Conservation (phyloP, 2,113 vertebrate species). For the Paratilapia polleni region DNA sequence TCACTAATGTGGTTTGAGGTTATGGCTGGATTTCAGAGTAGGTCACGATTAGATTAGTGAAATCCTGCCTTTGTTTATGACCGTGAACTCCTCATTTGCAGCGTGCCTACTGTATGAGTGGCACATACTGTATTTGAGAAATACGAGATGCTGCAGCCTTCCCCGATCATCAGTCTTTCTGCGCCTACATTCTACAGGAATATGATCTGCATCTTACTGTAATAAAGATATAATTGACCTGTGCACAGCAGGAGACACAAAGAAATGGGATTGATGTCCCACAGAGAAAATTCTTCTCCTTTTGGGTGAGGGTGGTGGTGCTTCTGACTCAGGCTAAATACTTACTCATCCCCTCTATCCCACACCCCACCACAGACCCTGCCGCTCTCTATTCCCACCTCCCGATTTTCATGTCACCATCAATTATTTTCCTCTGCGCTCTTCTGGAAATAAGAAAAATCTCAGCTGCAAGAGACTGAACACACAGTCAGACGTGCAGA, state of each 20-base stretch:
- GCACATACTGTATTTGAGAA: constrained; percentile 22
- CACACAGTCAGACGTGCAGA: constrained; percentile 32
- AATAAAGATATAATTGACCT: constrained; percentile 80
- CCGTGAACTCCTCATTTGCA: constrained; percentile 55
- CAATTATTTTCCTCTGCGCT: constrained; percentile 67
- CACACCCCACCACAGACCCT: constrained; percentile 18
- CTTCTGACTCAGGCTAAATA: constrained; percentile 56
- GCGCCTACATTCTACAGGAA: constrained; percentile 50
- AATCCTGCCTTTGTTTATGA: constrained; percentile 73
- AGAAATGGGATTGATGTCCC: constrained; percentile 73
- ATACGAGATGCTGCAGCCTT: constrained; percentile 45
- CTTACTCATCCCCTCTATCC: constrained; percentile 55
- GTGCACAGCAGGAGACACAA: constrained; percentile 56
- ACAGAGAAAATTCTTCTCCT: constrained; percentile 65
- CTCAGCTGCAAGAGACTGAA: constrained; percentile 20
- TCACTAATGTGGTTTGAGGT: constrained; percentile 76
- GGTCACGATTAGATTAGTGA: constrained; percentile 75
- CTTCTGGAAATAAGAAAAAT: constrained; percentile 47
- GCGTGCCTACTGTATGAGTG: constrained; percentile 43
- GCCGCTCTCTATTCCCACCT: constrained; percentile 31
- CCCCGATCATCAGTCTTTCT: constrained; percentile 62
- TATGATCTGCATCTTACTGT: constrained; percentile 69
- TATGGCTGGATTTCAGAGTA: constrained; percentile 73
- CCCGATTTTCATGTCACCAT: constrained; percentile 56
- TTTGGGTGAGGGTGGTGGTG: constrained; percentile 32